Base-by-base conservation (phyloP, 1,140 invertebrate genomes). In the Goniozus legneri region DNA sequence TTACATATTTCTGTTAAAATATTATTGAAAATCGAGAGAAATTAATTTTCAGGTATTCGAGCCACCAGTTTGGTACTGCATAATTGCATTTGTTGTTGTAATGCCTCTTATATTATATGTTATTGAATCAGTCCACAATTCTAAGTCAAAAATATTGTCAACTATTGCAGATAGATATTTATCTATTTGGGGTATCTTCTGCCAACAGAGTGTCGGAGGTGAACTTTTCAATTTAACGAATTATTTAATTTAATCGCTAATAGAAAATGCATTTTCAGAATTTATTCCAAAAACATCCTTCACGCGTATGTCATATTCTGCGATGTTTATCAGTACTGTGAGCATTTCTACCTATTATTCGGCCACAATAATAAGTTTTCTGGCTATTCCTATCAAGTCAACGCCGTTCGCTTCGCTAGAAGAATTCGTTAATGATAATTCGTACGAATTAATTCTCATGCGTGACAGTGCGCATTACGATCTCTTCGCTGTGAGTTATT, bases 291-390 rank as follows among this genome's bases (percentile, higher is more conserved):
- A n/a, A 3, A 24, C 8, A 7, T 24, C 16, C 1, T 44, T 56
- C 3, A 8, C 55, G n/a, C 45, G 33, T 8, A 0, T 60, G 0
- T 44, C 56, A 8, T 60, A 60, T 3, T 36, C 52, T 1, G 44
- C 52, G 13, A 10, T 60, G 16, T 40, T 49, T 3, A 1, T 52
- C 4, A 18, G 30, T 3, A 45, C 46, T 12, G 1, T 53, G 1
- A 16, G 58, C 10, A 12, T 44, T 20, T 24, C 3, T 10, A 8
- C 58, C 2, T 33, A 45, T n/a, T 60, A 60, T 31, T 55, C 56
- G 2, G 58, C 56, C 2, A 39, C 48, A 0, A 20, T 68, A 12
- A 54, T 64, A 24, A 49, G 55, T 12, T 67, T 55, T 14, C 20
- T 68, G 3, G 56, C 65, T 0, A 33, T 41, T 8, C 20, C 22